Base-by-base conservation (phyloP, 92 coral and sea anemone species). In the Porites cylindrica region DNA sequence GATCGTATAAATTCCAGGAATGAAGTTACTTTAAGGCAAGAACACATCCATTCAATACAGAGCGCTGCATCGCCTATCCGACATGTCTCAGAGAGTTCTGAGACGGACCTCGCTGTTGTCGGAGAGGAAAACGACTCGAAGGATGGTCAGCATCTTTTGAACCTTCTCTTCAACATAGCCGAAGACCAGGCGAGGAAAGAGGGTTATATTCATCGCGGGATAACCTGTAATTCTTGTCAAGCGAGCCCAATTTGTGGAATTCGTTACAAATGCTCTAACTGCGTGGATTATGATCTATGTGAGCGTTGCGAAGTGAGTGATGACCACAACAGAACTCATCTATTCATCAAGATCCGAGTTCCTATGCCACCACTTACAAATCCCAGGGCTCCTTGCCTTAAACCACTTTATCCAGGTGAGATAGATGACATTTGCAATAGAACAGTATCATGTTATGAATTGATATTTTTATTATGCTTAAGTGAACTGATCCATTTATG, bases 321-420 rank as follows among this genome's bases (percentile, higher is more conserved):
- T 88, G 85, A 89, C 81, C 99, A 97, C 72, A 89, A 97, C 94
- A 93, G 88, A 80, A 92, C 98, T 50, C 99, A 97, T 75, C 92
- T 95, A 9, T 97, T 97, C 66, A 86, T 97, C 23, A 97, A 96
- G 88, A 97, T 97, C 50, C 83, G 84, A 54, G 90, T 93, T 67
- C 99, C 99, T 43, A 92, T 97, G 68, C 99, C 99, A 12, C 99
- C 99, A 0, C 79, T 97, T 68, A 96, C 98, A 75, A 97, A 97
- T 75, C 99, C 99, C 8, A 92, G 98, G 88, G 91, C 98, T 7
- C 93, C 97, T 1, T 97, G 98, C 77, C 54, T 96, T 54, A 92
- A 88, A 54, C 90, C 95, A 16, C 94, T 97, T 24, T 97, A 97
- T 68, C 98, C 99, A 88, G 99, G 99, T 97, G 32, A 75, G 70